Conservation (phyloP, 2,888 invertebrate species). For the Dicycla oo region DNA sequence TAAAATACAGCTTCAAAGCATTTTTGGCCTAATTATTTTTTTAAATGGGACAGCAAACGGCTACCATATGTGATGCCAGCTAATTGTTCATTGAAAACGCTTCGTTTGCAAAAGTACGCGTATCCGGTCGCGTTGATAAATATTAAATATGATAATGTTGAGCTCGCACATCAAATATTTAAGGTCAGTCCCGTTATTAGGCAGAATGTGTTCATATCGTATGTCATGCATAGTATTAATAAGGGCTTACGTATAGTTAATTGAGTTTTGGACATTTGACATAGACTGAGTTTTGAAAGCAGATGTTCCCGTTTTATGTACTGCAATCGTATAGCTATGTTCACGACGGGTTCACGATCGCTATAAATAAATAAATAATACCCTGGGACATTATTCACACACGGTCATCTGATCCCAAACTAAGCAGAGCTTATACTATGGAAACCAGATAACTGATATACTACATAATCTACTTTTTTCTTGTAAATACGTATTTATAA, state of each 20-base stretch:
- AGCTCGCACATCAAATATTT: conserved; percentile 52
- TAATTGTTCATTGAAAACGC: conserved; percentile 47
- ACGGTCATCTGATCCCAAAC: too few relatives aligned
- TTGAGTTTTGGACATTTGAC: conserved; percentile 45
- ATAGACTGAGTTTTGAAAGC: conserved; percentile 38
- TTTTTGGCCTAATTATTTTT: conserved; percentile 34
- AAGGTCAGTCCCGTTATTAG: conserved; percentile 16
- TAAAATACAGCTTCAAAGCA: conserved; percentile 13
- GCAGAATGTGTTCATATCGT: conserved; percentile 12
- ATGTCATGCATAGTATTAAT: conserved; percentile 34
- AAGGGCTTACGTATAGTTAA: conserved; percentile 29
- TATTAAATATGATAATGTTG: conserved; percentile 32
- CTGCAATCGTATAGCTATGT: conserved; percentile 7
- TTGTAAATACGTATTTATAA: too few relatives aligned
- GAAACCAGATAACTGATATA: too few relatives aligned
- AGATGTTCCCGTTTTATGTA: conserved; percentile 22
- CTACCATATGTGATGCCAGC: conserved; percentile 14
- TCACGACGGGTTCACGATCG: not conserved
- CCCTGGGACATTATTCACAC: too few relatives aligned
- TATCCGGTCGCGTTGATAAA: conserved; percentile 32
- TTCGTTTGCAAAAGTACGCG: conserved; percentile 22
- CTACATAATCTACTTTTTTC: too few relatives aligned
- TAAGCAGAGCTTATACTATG: too few relatives aligned
- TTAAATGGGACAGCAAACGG: conserved; percentile 21
- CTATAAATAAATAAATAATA: too few relatives aligned